Base-by-base conservation (phyloP, 2,797 vertebrate genomes). In the Megalops cyprinoides region DNA sequence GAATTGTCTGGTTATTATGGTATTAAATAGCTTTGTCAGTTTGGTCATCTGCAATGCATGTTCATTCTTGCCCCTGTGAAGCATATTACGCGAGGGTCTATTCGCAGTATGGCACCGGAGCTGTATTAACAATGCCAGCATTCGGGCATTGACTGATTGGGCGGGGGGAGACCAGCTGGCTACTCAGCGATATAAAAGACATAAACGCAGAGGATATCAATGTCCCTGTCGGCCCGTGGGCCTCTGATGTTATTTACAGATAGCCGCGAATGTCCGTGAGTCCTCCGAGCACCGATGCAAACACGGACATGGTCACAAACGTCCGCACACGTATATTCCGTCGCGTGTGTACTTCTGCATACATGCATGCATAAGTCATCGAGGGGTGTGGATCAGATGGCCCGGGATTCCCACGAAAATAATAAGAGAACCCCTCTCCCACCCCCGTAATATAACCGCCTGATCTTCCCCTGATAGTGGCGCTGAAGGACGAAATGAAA, bases 401-500 rank as follows among this genome's bases (percentile, higher is more conserved):
- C 89, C 90, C 91, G 88, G 90, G 90, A 92, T 94, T 95, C 93
- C 93, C 92, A 93, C 92, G 94, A 86, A 95, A 91, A 93, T 90
- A 91, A 92, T 90, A 89, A 90, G 89, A 88, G 84, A 86, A 87
- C 89, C 88, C 90, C 89, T 88, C 34, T 14, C 34, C 28, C 60
- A n/a, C 1, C 44, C 31, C 39, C 23, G 93, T 93, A 95, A 95
- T 91, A 85, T 82, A 88, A 94, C 90, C 90, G 84, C 73, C 82
- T 88, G 83, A 91, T 90, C 88, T 88, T 87, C 86, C 87, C 85
- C 85, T 90, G 86, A 89, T 88, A 88, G 90, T 85, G 89, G 90
- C 87, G 91, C 91, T 90, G 88, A 94, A 91, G 93, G 93, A 95
- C 93, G 90, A 94, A 91, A 93, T 93, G 93, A 92, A 93, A 93